Base-by-base conservation (phyloP, 2,888 invertebrate species). In the Brachynemurus nebulosus region DNA sequence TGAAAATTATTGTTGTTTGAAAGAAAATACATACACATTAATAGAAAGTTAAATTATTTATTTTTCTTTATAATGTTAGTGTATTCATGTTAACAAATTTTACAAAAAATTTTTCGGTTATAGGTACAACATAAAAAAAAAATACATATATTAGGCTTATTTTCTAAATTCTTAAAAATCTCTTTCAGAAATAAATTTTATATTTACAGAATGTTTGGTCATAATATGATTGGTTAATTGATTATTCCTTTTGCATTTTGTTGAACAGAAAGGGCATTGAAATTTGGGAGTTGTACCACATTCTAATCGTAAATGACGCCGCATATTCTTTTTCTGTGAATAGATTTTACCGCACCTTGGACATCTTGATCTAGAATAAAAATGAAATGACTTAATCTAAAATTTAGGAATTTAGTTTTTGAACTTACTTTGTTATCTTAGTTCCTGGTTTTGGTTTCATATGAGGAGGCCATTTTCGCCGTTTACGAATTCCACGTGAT, bases 211-310 rank as follows among this genome's bases (percentile, higher is more conserved):
- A 23, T 42, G 45, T 40, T 42, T 50, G 46, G 16, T 43, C 17
- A 49, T 43, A 12, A 53, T 51, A 47, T 53, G 53, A 45, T 48
- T 48, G 23, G 44, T 48, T 20, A 53, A 41, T 42, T 53, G 53
- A 48, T 53, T 53, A 30, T 53, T 52, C 12, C 53, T 43, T 44
- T 53, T 53, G 44, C 34, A 34, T 20, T 34, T 42, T 12, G 12
- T 34, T 11, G 42, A 35, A 20, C 42, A 42, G 48, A 59, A 58
- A 2, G 60, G 59, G 46, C 65, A 65, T 40, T 56, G 56, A 45
- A 62, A 64, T 38, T 50, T 53, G 2, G 64, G 64, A n/a, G 55
- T 57, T 46, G 58, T 59, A 11, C 65, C 65, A 48, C 66, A 66
- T 50, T 65, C 64, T 45, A 60, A 56, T 46, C 57, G 57, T 45